phyloP scores from a whole-genome alignment of 2,797 vertebrate genomes.

The Microctenopoma lineatum region DNA sequence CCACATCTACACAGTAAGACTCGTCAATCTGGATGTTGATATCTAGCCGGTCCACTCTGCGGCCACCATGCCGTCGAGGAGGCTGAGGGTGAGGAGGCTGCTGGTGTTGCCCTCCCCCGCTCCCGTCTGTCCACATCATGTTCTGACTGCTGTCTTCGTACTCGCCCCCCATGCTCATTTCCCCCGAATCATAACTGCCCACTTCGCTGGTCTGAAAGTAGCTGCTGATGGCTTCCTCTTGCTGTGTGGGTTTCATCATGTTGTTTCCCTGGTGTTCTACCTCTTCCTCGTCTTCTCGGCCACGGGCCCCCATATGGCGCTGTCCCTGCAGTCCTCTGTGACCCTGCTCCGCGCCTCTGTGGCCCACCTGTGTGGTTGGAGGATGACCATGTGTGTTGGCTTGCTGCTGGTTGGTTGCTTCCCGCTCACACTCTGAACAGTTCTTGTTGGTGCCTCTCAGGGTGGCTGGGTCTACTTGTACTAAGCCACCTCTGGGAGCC shows the following conservation, averaged over 20 bases:
- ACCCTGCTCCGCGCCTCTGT: slow-evolving; percentile 74
- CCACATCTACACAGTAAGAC: slow-evolving; percentile 95
- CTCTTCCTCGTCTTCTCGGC: slow-evolving; percentile 67
- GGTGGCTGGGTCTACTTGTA: slow-evolving; percentile 89
- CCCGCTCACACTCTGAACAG: slow-evolving; percentile 81
- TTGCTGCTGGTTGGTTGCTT: slow-evolving; percentile 68
- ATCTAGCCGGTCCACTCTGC: slow-evolving; percentile 94
- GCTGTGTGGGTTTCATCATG: slow-evolving; percentile 78
- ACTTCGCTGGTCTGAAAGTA: slow-evolving; percentile 86
- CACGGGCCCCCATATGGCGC: slow-evolving; percentile 65
- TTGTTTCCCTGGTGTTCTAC: slow-evolving; percentile 71
- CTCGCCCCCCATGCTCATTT: slow-evolving; percentile 83
- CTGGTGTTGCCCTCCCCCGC: slow-evolving; percentile 58
- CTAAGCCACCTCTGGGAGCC: slow-evolving; percentile 79
- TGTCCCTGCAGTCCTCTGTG: slow-evolving; percentile 71
- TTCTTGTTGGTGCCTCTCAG: slow-evolving; percentile 77
- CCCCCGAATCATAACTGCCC: slow-evolving; percentile 81
- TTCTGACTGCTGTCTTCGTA: slow-evolving; percentile 83
- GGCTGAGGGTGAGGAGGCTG: slow-evolving; percentile 72
- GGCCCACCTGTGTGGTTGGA: slow-evolving; percentile 72
- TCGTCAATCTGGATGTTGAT: slow-evolving; percentile 99
- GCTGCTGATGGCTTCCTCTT: slow-evolving; percentile 83
- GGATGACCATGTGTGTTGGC: slow-evolving; percentile 73
- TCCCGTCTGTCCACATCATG: slow-evolving; percentile 84
- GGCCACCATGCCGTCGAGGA: slow-evolving; percentile 85